phyloP scores from a whole-genome alignment of 2,888 invertebrate genomes.

The Eretmocerus hayati region DNA sequence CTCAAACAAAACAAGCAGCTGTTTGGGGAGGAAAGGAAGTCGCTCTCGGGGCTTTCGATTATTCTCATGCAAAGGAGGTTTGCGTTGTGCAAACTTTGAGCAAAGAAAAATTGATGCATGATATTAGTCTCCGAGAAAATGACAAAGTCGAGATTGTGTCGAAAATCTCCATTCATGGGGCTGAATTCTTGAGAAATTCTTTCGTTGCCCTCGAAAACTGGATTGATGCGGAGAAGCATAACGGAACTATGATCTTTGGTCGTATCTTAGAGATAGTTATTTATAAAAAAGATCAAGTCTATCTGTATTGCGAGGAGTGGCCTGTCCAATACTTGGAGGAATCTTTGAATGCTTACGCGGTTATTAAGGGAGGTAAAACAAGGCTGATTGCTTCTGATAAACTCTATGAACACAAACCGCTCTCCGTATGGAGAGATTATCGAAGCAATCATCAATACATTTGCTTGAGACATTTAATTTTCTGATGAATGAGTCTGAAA shows the following conservation, averaged over 20 bases:
- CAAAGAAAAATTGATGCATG: slow-evolving; percentile 4
- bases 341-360: slow-evolving; percentile 10
- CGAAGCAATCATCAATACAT: slow-evolving; percentile 3
- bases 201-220: slow-evolving; percentile 11
- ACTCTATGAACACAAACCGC: slow-evolving; percentile 3
- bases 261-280: slow-evolving; percentile 16
- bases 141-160: slow-evolving; percentile 2
- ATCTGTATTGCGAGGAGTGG: slow-evolving; percentile 8
- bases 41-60: background rate
- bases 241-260: slow-evolving; percentile 10
- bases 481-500: too few species aligned
- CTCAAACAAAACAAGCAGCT: slow-evolving; percentile 1
- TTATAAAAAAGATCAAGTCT: slow-evolving; percentile 2
- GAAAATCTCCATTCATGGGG: slow-evolving; percentile 6
- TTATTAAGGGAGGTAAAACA: background rate
- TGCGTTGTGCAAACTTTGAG: background rate
- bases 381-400: background rate
- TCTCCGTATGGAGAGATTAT: slow-evolving; percentile 10
- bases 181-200: slow-evolving; percentile 5
- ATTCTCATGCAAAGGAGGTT: background rate
- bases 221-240: background rate
- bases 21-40: background rate
- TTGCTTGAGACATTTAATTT: too few species aligned
- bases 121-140: slow-evolving; percentile 1
- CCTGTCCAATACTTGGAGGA: slow-evolving; percentile 1